Evolutionary conservation across 1,140 invertebrate species (phyloP).

Genomic region (Lethocerus indicus): DNA sequence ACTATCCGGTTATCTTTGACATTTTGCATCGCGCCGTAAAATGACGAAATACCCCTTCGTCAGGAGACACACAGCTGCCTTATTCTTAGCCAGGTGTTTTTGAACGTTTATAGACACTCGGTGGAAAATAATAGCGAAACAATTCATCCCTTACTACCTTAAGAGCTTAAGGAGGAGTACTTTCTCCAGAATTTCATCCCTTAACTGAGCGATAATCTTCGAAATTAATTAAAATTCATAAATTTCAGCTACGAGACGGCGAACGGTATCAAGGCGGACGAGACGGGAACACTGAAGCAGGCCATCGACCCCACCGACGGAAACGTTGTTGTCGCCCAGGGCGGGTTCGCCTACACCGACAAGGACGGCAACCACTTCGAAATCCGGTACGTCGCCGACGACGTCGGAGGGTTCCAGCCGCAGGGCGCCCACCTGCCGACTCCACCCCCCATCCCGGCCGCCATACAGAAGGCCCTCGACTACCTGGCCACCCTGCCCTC

Average conservation of each 20-base stretch:
- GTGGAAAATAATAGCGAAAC: too few species aligned
- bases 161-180: too few species aligned
- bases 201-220: too few species aligned
- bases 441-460: conserved; percentile 49
- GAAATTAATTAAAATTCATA: too few species aligned
- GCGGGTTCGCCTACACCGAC: conserved; percentile 43
- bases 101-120: too few species aligned
- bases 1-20: too few species aligned
- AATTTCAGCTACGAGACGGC: conserved; percentile 14
- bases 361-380: conserved; percentile 50
- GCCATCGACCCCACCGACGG: conserved; percentile 17
- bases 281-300: conserved; percentile 11
- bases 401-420: conserved; percentile 37
- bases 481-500: conserved; percentile 32
- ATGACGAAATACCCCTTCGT: too few species aligned
- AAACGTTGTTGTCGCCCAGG: conserved; percentile 41
- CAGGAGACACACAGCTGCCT: too few species aligned
- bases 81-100: too few species aligned
- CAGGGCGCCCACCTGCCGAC: conserved; percentile 43
- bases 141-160: too few species aligned
- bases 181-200: too few species aligned
- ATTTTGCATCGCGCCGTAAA: too few species aligned
- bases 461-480: conserved; percentile 52
- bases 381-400: conserved; percentile 56
- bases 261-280: conserved; percentile 14